These are phyloP conservation scores for Anodontia alba DNA, from an alignment of 2,888 invertebrate species.

Conservation along the genomic window DNA sequence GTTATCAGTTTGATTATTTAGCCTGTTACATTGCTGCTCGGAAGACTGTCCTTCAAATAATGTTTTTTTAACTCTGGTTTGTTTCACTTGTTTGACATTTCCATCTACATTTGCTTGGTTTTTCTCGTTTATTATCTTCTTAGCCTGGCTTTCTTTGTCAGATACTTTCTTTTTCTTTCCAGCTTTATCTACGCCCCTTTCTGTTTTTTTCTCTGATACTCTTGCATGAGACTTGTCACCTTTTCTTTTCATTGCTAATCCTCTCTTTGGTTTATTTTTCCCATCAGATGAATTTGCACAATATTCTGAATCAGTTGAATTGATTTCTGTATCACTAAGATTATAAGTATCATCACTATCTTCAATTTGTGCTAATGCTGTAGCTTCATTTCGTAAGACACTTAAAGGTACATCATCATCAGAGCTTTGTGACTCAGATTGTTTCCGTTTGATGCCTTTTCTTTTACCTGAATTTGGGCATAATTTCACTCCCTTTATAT, in stretches of 20 bases:
- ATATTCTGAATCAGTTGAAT: constrained; percentile 5
- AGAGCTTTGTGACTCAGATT: neutral
- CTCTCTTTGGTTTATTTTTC: neutral
- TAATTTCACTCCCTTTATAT: neutral
- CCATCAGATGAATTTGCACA: neutral
- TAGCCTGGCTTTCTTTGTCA: neutral
- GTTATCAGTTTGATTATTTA: neutral
- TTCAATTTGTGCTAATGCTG: neutral
- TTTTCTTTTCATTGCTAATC: neutral
- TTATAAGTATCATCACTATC: neutral
- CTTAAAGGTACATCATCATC: neutral
- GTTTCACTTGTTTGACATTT: neutral
- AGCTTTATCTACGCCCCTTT: neutral
- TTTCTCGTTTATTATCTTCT: neutral
- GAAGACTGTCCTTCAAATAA: neutral
- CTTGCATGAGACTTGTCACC: neutral
- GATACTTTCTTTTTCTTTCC: neutral
- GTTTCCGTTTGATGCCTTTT: neutral
- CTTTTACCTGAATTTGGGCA: neutral
- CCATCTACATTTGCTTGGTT: neutral
- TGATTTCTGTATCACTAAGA: too few relatives aligned
- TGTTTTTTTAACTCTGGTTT: neutral
- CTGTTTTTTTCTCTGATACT: neutral
- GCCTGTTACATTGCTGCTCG: neutral
- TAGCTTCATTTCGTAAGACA: neutral